Conservation (phyloP, 2,888 invertebrate species). For the Philopedon plagiatum region DNA sequence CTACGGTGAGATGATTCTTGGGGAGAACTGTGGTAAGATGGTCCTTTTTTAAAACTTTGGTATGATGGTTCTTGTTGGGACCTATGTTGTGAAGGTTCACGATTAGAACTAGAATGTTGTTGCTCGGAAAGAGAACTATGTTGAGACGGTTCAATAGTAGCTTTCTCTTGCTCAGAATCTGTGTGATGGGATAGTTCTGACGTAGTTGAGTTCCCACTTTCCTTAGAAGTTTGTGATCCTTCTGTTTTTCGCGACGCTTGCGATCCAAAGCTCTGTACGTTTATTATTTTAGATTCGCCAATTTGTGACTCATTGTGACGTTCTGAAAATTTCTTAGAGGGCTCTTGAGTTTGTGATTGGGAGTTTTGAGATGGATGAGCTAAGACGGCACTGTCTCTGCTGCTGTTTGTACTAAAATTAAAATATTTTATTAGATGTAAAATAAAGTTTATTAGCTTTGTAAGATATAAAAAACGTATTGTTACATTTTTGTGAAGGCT, state of each 20-base stretch:
- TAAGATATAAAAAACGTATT: too few relatives aligned
- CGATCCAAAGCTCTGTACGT: not conserved
- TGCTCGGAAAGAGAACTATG: not conserved
- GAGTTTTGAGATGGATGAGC: not conserved
- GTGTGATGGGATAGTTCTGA: not conserved
- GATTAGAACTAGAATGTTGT: not conserved
- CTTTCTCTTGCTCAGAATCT: not conserved
- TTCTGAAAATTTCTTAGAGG: not conserved
- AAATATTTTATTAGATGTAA: not conserved
- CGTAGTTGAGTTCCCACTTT: not conserved
- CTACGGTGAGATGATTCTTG: not conserved
- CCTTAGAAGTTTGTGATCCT: not conserved
- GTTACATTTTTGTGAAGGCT: not conserved
- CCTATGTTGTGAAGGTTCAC: not conserved
- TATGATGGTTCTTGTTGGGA: not conserved
- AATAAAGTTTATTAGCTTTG: too few relatives aligned
- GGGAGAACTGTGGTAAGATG: too few relatives aligned
- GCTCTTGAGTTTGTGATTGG: not conserved
- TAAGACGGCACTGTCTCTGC: not conserved
- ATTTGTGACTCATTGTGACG: not conserved
- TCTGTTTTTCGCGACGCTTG: not conserved
- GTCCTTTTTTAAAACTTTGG: too few relatives aligned
- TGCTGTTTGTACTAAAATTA: not conserved
- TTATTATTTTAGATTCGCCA: not conserved
- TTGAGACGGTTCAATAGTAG: not conserved